Percentiles rank a stretch among this genome's conserved stretches.
Conservation (phyloP, 1,140 invertebrate species). For the Ladona fulva region DNA sequence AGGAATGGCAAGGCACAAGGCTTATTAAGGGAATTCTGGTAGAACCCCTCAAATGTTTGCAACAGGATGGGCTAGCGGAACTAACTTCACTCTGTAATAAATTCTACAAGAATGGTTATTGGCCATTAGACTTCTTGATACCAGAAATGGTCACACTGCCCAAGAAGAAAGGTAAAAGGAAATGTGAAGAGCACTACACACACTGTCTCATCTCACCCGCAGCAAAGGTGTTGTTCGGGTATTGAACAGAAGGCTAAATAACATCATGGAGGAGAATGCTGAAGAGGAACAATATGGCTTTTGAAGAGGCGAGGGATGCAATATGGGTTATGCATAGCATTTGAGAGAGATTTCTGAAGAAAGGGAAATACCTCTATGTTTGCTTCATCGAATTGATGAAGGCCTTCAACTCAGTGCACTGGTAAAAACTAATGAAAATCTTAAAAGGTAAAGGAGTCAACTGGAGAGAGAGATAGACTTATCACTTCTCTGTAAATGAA, state of each 20-base stretch:
- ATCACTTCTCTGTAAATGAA: too few relatives aligned
- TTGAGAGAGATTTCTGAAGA: too few relatives aligned
- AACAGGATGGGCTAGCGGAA: not conserved
- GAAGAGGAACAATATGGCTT: not conserved
- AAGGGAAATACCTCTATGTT: too few relatives aligned
- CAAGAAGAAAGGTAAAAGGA: not conserved
- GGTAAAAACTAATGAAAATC: too few relatives aligned
- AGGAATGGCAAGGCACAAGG: not conserved
- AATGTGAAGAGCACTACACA: not conserved
- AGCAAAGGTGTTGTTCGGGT: not conserved
- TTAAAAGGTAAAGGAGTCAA: too few relatives aligned
- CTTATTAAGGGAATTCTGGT: not conserved
- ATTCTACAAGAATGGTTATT: not conserved
- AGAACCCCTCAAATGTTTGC: not conserved
- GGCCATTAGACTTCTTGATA: not conserved
- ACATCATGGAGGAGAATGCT: not conserved
- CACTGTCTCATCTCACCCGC: not conserved
- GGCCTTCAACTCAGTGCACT: too few relatives aligned
- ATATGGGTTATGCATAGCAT: too few relatives aligned
- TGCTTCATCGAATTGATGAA: too few relatives aligned
- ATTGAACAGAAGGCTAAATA: not conserved
- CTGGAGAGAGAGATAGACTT: too few relatives aligned
- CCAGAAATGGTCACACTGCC: not conserved
- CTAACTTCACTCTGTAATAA: not conserved
- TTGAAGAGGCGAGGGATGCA: not conserved